These are phyloP conservation scores for Tarsius wallacei DNA, from an alignment of 2,797 vertebrate genomes.

Conservation along the genomic window DNA sequence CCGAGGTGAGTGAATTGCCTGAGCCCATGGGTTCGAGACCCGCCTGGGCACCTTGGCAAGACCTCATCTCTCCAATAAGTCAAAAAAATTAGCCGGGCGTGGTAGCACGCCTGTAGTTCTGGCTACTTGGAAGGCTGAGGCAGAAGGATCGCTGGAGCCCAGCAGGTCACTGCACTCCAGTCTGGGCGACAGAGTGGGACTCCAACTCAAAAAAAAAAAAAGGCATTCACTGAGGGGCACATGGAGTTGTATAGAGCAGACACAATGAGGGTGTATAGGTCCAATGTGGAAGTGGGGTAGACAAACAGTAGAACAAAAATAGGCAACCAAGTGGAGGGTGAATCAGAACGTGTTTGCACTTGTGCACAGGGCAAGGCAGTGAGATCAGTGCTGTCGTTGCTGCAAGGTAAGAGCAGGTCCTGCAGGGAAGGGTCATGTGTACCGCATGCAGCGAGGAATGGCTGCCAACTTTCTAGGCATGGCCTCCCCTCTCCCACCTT, in stretches of 20 bases:
- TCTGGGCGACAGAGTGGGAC: too few species aligned
- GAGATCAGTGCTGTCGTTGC: background rate
- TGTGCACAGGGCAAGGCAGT: background rate
- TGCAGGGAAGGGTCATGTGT: accelerated
- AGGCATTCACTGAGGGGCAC: background rate
- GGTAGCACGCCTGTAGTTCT: too few species aligned
- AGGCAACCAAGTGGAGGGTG: background rate
- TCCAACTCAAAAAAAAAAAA: too few species aligned
- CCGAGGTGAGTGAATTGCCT: too few species aligned
- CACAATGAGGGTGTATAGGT: background rate
- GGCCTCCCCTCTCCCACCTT: background rate
- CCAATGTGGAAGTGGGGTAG: background rate
- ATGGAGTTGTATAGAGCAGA: background rate
- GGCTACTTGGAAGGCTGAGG: too few species aligned
- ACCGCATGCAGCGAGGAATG: accelerated
- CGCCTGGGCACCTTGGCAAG: too few species aligned
- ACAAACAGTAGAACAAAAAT: background rate
- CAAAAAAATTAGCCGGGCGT: too few species aligned
- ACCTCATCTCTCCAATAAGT: too few species aligned
- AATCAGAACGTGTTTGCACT: background rate
- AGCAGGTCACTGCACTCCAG: too few species aligned
- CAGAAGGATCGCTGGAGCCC: too few species aligned
- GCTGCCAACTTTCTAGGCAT: background rate
- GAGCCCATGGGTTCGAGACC: too few species aligned
- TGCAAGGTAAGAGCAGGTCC: background rate